Conservation (phyloP, 1,140 invertebrate species). For the Meloidogyne hapla region DNA sequence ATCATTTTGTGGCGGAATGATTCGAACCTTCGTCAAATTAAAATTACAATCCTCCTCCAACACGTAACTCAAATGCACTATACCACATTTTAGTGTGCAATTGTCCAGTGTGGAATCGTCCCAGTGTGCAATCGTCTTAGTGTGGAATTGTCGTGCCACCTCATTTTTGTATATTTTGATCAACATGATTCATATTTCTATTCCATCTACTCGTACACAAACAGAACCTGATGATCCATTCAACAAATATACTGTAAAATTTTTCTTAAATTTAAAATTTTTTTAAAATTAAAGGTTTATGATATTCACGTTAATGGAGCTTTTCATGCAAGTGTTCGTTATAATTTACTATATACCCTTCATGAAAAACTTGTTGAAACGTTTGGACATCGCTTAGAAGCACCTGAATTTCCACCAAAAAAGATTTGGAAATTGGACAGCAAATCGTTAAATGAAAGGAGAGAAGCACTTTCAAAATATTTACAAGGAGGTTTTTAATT, state of each 20-base stretch:
- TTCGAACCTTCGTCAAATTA: too few species aligned
- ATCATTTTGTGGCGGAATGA: too few species aligned
- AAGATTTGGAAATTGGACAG: slow-evolving; percentile 51
- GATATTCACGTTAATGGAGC: slow-evolving; percentile 53
- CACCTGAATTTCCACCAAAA: slow-evolving; percentile 50
- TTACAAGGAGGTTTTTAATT: slow-evolving; percentile 43
- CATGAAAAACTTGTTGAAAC: slow-evolving; percentile 52
- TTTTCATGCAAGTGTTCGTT: slow-evolving; percentile 52
- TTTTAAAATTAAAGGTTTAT: slow-evolving; percentile 42
- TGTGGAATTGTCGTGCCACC: too few species aligned
- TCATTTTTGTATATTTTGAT: neutral
- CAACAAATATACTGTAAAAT: slow-evolving; percentile 40
- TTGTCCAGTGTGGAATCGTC: too few species aligned
- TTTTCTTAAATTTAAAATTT: slow-evolving; percentile 11
- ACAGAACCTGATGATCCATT: slow-evolving; percentile 33
- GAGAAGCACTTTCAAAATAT: slow-evolving; percentile 50
- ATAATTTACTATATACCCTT: slow-evolving; percentile 40
- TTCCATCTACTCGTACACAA: slow-evolving; percentile 31
- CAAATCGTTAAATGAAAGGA: slow-evolving; percentile 44
- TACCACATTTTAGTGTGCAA: too few species aligned
- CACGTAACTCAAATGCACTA: too few species aligned
- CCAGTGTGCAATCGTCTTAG: too few species aligned
- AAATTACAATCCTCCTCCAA: too few species aligned
- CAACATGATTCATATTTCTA: slow-evolving; percentile 42
- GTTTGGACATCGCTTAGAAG: slow-evolving; percentile 45